Evolutionary conservation across 2,113 vertebrate species (phyloP).

Genomic region (Dromas ardeola): DNA sequence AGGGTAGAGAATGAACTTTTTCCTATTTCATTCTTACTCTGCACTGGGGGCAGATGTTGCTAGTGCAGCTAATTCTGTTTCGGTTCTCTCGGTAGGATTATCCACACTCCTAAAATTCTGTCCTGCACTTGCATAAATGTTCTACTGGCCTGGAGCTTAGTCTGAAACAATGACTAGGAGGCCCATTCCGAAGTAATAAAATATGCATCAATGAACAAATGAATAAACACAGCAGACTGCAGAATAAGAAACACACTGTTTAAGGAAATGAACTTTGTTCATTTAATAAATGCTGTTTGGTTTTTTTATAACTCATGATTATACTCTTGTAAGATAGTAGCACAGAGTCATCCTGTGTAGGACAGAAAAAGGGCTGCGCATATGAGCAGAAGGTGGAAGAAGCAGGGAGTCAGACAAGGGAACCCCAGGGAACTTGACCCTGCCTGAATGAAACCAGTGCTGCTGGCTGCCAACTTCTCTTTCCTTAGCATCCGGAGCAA

Average conservation of each 20-base stretch:
- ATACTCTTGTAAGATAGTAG: background rate
- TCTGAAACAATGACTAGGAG: background rate
- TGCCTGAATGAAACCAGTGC: background rate
- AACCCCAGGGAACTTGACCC: background rate
- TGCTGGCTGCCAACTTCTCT: slow-evolving; percentile 2
- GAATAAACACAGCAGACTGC: background rate
- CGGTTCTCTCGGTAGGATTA: background rate
- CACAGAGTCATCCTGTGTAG: background rate
- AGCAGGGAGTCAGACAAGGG: background rate
- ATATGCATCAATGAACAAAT: slow-evolving; percentile 11
- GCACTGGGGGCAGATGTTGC: background rate
- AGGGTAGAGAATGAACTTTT: slow-evolving; percentile 38
- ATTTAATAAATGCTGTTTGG: slow-evolving; percentile 3
- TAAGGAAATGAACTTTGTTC: slow-evolving; percentile 28
- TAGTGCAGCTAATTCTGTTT: background rate
- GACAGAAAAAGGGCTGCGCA: background rate
- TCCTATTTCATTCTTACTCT: background rate
- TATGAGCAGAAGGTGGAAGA: background rate
- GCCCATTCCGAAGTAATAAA: background rate
- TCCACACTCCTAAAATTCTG: background rate
- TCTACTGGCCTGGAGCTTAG: background rate
- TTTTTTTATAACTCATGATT: background rate
- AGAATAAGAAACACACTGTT: background rate
- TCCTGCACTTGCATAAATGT: background rate
- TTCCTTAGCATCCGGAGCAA: background rate